phyloP scores from a whole-genome alignment of 2,797 vertebrate species.

The Sardinella longiceps region DNA sequence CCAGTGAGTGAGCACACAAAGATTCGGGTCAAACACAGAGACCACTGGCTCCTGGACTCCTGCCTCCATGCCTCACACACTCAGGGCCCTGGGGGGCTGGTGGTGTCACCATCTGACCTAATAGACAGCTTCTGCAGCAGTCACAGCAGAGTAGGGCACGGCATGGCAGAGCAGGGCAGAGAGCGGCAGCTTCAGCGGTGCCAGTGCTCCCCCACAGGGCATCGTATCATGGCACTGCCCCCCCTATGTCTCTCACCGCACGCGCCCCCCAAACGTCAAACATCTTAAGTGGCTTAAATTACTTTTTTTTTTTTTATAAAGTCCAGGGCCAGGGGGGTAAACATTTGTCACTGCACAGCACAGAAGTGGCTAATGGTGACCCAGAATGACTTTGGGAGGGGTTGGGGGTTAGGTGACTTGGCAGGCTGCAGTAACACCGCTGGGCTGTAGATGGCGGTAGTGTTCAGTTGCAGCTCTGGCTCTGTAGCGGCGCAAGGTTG shows the following conservation, averaged over 20 bases:
- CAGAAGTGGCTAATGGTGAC: background rate
- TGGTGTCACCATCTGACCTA: background rate
- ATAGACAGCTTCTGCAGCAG: background rate
- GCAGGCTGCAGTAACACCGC: background rate
- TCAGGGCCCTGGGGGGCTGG: background rate
- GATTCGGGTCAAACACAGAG: background rate
- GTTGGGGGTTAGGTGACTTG: background rate
- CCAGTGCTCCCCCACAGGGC: background rate
- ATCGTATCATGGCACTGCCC: background rate
- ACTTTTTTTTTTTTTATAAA: no score
- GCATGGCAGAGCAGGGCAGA: background rate
- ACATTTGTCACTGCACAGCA: background rate
- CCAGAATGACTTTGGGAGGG: constrained; percentile 9
- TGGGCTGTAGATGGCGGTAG: constrained; percentile 29
- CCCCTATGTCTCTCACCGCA: background rate
- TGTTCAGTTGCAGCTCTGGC: constrained; percentile 4
- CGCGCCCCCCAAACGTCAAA: background rate
- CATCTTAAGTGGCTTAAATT: constrained; percentile 26
- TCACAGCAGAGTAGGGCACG: background rate
- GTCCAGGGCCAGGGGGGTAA: constrained; percentile 15
- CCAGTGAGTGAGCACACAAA: background rate
- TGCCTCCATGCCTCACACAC: background rate
- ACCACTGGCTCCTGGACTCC: background rate
- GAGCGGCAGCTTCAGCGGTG: background rate
- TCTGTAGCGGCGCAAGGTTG: background rate